Evolutionary conservation across 2,797 vertebrate species (phyloP), one percentile per base, ranked within the genome.

Genomic region (Gymnoscopelus braueri): DNA sequence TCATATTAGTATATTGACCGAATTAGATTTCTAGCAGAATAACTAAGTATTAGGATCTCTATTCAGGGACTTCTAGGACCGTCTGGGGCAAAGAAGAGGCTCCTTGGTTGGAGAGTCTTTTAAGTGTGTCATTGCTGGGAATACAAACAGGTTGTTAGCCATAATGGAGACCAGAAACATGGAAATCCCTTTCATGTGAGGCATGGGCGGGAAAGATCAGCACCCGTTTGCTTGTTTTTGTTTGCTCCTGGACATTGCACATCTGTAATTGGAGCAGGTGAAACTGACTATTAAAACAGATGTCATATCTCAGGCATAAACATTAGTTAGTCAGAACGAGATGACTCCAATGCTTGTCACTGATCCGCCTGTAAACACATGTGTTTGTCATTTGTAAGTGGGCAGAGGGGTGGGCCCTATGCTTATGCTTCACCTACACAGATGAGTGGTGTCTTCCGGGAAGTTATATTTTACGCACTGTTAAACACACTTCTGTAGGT

Each of bases 281-380:
- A 80, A 81, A 77, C 84, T 49, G 65, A 80, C 75, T 74, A 85
- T 88, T 83, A 84, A 67, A 66, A 6, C 59, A 24, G 75, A 81
- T 60, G 47, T 82, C 77, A 78, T 65, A 74, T 84, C 78, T 67
- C 58, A 35, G 84, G 44, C 71, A 32, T 87, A 88, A 91, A 89
- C 84, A 89, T 5, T 0, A 77, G 74, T 76, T 82, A 83, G 83
- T 88, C 77, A 65, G 69, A 74, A 77, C 64, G 65, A 52, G 15
- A 74, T 72, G 79, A 83, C 85, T 84, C 73, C 57, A 55, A 62
- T 67, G 5, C 73, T 65, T 26, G 23, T 60, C 83, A 78, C 68
- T 83, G 80, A 89, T 84, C 80, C 55, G 72, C 75, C 59, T 79
- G 64, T 84, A 89, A 88, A 89, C 85, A 90, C 79, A 82, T 52